Conservation (phyloP, 1,140 invertebrate genomes). For the Antheraea mylitta region DNA sequence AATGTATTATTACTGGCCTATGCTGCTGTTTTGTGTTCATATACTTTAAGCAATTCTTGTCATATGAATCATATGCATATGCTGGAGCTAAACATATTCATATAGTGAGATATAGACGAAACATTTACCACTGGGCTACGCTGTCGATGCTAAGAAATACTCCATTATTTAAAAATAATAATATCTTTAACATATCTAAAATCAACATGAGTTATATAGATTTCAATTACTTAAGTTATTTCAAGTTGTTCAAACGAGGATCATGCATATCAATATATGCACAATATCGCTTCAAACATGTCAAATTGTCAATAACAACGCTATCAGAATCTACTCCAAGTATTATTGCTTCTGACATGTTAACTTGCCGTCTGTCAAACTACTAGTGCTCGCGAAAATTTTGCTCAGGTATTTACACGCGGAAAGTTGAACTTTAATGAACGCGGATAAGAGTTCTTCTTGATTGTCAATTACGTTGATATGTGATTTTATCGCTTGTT, state of each 20-base stretch:
- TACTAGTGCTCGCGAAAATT: constrained; percentile 53
- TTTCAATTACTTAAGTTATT: background rate
- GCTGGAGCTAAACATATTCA: background rate
- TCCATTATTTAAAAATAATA: background rate
- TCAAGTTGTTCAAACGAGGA: background rate
- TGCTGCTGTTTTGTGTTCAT: background rate
- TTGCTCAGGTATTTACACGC: constrained; percentile 19
- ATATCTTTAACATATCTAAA: background rate
- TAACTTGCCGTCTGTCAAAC: constrained; percentile 75
- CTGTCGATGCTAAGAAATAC: background rate
- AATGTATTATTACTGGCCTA: background rate
- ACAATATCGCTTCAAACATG: constrained; percentile 22
- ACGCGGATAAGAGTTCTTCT: constrained; percentile 41
- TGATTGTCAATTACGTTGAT: constrained; percentile 33
- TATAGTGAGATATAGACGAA: background rate
- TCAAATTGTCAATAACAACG: constrained; percentile 49
- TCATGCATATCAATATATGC: too few species aligned
- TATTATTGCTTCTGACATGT: constrained; percentile 70
- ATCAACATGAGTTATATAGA: background rate
- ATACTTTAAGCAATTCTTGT: background rate
- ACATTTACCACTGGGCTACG: background rate
- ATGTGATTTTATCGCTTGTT: constrained; percentile 47
- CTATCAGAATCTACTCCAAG: constrained; percentile 50
- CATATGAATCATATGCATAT: background rate
- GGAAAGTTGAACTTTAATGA: constrained; percentile 48